Percentiles rank a stretch among this genome's conserved stretches.
phyloP scores from a whole-genome alignment of 2,113 vertebrate genomes.

The Chauna torquata region DNA sequence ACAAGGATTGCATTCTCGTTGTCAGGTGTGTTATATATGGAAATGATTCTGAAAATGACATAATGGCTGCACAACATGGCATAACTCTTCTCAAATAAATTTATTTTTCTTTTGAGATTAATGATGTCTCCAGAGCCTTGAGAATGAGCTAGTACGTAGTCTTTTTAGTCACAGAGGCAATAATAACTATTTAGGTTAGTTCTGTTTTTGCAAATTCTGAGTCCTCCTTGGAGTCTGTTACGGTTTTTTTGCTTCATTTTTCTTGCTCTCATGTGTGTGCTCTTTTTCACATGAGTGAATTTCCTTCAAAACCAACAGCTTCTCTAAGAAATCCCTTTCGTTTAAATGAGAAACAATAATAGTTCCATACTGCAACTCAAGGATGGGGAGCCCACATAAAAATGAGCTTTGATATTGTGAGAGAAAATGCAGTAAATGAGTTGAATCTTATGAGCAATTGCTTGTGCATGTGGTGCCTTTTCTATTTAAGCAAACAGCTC shows the following conservation, averaged over 20 bases:
- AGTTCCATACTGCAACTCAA: not conserved
- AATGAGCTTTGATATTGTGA: not conserved
- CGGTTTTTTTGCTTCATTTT: not conserved
- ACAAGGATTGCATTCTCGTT: not conserved
- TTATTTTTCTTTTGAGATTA: not conserved
- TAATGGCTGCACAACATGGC: not conserved
- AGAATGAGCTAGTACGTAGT: not conserved
- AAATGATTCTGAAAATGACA: not conserved
- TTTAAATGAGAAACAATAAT: not conserved
- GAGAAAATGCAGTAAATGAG: not conserved
- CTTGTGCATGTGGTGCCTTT: not conserved
- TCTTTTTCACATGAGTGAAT: not conserved
- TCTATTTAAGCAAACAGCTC: not conserved
- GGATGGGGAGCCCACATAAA: not conserved
- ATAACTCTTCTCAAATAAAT: not conserved
- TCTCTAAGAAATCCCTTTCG: not conserved
- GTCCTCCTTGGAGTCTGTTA: not conserved
- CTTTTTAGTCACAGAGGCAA: not conserved
- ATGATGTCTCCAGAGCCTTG: not conserved
- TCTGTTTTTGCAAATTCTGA: not conserved
- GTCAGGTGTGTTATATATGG: not conserved
- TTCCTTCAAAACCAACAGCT: not conserved
- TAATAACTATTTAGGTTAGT: not conserved
- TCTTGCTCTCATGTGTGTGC: not conserved
- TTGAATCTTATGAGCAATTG: not conserved